phyloP scores from a whole-genome alignment of 2,888 invertebrate genomes.

The Tyria jacobaeae region DNA sequence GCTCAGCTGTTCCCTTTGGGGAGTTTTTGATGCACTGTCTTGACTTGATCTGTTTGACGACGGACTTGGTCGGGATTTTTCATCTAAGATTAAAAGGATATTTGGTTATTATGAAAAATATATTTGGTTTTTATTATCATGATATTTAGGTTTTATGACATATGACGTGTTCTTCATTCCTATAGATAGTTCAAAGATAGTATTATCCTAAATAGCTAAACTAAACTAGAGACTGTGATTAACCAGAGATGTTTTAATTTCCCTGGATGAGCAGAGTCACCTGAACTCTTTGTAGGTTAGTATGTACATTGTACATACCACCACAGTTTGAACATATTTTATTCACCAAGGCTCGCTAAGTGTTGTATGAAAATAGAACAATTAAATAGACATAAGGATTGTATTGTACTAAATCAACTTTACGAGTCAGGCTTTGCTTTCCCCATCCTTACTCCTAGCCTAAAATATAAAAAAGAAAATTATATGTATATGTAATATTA shows the following conservation, averaged over 20 bases:
- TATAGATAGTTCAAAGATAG: not conserved
- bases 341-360: not conserved
- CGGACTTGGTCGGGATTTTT: constrained; percentile 84
- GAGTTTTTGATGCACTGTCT: constrained; percentile 79
- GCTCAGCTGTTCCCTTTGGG: constrained; percentile 70
- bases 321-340: no score
- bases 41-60: constrained; percentile 81
- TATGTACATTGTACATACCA: no score
- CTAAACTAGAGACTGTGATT: not conserved
- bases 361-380: not conserved
- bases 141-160: not conserved
- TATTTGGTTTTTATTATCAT: no score
- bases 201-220: not conserved
- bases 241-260: not conserved
- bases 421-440: no score
- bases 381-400: not conserved
- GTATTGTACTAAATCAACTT: no score
- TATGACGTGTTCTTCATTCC: not conserved
- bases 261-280: no score
- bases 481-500: constrained; percentile 14
- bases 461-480: no score
- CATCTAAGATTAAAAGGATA: constrained; percentile 60
- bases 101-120: no score
- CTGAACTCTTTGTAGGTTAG: no score
- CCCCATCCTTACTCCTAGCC: no score